phyloP scores from a whole-genome alignment of 2,113 vertebrate species.

The Catharus fuscescens region DNA sequence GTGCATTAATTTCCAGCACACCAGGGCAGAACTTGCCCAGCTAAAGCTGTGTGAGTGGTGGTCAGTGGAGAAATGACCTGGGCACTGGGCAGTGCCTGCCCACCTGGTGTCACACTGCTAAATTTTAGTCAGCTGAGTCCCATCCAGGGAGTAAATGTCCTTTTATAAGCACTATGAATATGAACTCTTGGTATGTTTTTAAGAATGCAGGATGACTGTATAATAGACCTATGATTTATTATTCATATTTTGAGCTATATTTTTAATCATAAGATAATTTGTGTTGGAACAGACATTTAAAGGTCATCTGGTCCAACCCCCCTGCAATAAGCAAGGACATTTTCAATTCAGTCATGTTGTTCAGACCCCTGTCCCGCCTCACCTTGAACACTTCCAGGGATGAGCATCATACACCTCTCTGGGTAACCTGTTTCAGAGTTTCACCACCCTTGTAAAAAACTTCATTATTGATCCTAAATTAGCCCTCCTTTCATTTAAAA shows the following conservation, averaged over 20 bases:
- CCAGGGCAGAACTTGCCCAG: neutral
- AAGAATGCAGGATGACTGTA: neutral
- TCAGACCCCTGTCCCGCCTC: neutral
- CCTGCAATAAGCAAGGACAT: neutral
- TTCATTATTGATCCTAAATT: neutral
- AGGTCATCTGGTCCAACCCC: neutral
- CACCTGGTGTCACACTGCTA: neutral
- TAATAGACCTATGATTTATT: neutral
- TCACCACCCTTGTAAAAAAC: neutral
- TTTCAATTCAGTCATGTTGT: neutral
- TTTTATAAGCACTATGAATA: neutral
- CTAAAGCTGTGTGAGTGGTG: neutral
- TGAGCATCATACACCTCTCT: neutral
- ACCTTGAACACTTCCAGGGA: neutral
- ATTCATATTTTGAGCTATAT: neutral
- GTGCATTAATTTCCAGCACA: accelerated
- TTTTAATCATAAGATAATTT: neutral
- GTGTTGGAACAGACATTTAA: neutral
- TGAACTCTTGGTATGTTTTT: neutral
- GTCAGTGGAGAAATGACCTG: neutral
- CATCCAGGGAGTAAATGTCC: neutral
- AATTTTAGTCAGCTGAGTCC: neutral
- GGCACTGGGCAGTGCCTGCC: neutral
- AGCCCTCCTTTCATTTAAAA: neutral
- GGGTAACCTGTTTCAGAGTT: neutral